Conservation (phyloP, 1,140 invertebrate genomes). For the Zaprionus davidi region DNA sequence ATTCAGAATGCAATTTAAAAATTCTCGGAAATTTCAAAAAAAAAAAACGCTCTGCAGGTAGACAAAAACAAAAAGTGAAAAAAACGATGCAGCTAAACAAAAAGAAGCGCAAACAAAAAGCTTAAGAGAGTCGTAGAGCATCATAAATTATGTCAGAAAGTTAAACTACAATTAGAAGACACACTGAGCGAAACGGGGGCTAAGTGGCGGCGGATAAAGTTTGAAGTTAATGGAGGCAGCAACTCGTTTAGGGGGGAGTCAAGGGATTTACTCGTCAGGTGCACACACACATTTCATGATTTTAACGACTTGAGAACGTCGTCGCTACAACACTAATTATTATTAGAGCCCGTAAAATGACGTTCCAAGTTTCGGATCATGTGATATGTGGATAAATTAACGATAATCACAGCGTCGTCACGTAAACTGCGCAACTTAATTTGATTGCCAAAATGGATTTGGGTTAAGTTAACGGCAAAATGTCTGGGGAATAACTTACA, state of each 20-base stretch:
- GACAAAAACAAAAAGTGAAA: conserved; percentile 14
- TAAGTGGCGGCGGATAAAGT: neutral
- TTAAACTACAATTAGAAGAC: conserved; percentile 77
- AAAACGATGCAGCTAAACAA: neutral
- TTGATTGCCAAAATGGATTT: conserved; percentile 35
- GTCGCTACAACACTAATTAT: conserved; percentile 60
- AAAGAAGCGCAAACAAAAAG: conserved; percentile 25
- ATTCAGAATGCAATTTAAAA: conserved; percentile 73
- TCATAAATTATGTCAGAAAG: conserved; percentile 75
- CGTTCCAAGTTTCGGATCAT: conserved; percentile 52
- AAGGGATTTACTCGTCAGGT: neutral
- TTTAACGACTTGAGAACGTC: conserved; percentile 58
- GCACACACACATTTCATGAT: conserved; percentile 43
- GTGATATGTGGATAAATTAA: conserved; percentile 51
- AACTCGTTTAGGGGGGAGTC: neutral
- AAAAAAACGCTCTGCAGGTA: conserved; percentile 50
- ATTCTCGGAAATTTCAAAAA: conserved; percentile 58
- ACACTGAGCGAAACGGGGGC: conserved; percentile 27
- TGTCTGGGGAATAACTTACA: conserved; percentile 50
- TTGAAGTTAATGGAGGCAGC: neutral
- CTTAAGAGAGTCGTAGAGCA: conserved; percentile 39
- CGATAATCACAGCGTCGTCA: conserved; percentile 42
- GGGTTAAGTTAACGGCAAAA: conserved; percentile 50
- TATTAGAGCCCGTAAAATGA: conserved; percentile 56
- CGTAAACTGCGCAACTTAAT: conserved; percentile 37